phyloP scores from a whole-genome alignment of 2,113 vertebrate species.

The Mustelus asterias region DNA sequence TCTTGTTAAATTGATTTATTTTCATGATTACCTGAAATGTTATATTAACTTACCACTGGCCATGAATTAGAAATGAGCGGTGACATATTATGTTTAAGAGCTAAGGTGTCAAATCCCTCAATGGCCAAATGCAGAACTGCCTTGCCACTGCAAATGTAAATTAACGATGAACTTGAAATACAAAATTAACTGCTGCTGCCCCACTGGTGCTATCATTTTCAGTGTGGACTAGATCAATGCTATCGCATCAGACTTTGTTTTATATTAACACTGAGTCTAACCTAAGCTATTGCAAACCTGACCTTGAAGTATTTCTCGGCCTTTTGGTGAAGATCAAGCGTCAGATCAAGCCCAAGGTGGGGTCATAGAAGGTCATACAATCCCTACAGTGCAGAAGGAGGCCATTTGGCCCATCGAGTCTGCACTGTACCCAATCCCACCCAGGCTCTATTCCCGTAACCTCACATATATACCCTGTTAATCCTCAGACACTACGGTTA shows the following conservation, averaged over 20 bases:
- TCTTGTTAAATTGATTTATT: constrained; percentile 17
- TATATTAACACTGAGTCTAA: background rate
- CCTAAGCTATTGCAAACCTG: background rate
- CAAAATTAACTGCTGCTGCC: background rate
- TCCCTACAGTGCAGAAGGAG: too few species aligned
- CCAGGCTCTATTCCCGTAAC: too few species aligned
- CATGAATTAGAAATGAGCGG: background rate
- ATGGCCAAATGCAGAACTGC: background rate
- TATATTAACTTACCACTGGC: background rate
- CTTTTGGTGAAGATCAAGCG: background rate
- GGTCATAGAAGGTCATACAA: too few species aligned
- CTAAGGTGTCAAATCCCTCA: background rate
- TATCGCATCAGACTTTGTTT: background rate
- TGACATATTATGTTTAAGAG: background rate
- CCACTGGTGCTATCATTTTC: background rate
- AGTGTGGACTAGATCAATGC: background rate
- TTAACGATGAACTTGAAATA: background rate
- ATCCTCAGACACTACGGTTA: too few species aligned
- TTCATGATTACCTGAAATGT: background rate
- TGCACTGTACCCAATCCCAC: too few species aligned
- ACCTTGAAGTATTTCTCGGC: background rate
- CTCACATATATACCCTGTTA: too few species aligned
- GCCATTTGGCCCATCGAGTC: too few species aligned
- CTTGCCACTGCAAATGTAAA: background rate
- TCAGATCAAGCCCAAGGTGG: too few species aligned